phyloP scores from a whole-genome alignment of 2,797 vertebrate genomes.

The Mormyrops attenuatus region DNA sequence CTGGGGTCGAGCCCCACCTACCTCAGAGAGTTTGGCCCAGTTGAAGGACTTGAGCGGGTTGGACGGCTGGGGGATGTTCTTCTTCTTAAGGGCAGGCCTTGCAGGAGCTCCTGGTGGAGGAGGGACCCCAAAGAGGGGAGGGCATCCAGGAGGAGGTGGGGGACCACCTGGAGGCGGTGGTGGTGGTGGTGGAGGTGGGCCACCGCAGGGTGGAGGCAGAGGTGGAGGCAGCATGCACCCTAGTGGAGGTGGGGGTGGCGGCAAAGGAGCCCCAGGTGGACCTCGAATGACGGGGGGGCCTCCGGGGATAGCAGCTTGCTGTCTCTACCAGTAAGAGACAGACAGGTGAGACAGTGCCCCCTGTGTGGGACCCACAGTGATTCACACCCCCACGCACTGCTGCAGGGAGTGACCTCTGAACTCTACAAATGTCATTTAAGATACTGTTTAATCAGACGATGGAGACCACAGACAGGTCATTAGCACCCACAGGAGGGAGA shows the following conservation, averaged over 20 bases:
- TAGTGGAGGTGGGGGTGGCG: constrained; percentile 57
- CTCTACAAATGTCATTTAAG: background rate
- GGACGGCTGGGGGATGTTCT: constrained; percentile 86
- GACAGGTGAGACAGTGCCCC: background rate
- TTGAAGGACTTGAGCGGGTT: constrained; percentile 98
- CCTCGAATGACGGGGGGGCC: constrained; percentile 59
- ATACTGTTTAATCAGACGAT: background rate
- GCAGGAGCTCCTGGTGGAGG: constrained; percentile 81
- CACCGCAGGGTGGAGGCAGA: constrained; percentile 46
- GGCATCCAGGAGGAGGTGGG: constrained; percentile 74
- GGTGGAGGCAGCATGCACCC: constrained; percentile 68
- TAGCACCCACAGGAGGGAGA: background rate
- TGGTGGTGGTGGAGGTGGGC: constrained; percentile 62
- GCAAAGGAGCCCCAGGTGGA: constrained; percentile 58
- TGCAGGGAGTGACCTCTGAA: background rate
- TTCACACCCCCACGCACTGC: background rate
- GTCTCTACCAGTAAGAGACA: constrained; percentile 35
- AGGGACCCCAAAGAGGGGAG: constrained; percentile 68
- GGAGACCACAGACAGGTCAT: background rate
- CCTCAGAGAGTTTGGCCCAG: constrained; percentile 94
- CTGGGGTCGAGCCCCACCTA: constrained; percentile 43
- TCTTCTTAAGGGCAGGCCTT: constrained; percentile 76
- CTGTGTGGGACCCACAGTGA: background rate
- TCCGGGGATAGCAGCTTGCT: constrained; percentile 60
- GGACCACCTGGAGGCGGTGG: constrained; percentile 74